Evolutionary conservation across 2,797 vertebrate genomes (phyloP).

Genomic region (Alca torda): DNA sequence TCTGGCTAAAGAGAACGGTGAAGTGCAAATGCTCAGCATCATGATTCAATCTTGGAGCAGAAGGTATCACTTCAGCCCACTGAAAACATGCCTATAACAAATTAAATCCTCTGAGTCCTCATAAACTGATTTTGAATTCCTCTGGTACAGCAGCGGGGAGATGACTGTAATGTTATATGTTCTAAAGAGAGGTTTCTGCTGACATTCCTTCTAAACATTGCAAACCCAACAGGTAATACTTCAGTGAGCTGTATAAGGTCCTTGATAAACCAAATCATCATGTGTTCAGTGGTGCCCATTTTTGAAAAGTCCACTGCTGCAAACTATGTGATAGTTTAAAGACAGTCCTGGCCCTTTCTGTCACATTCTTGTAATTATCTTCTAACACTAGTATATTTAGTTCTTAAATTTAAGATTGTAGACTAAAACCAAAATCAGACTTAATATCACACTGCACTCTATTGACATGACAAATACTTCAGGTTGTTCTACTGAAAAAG

Average conservation of each 20-base stretch:
- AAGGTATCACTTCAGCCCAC: not conserved
- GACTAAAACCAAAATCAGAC: not conserved
- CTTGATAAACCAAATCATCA: accelerated
- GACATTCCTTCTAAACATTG: not conserved
- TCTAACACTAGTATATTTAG: not conserved
- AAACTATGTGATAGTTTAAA: not conserved
- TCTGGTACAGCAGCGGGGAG: not conserved
- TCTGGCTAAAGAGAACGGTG: not conserved
- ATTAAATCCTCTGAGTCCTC: not conserved
- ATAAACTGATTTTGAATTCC: not conserved
- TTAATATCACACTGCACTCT: not conserved
- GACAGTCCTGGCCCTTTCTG: not conserved
- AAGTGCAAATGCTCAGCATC: not conserved
- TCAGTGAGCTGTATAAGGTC: not conserved
- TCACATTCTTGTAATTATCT: not conserved
- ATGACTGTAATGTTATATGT: not conserved
- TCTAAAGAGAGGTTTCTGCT: not conserved
- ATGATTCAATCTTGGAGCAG: not conserved
- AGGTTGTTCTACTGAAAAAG: not conserved
- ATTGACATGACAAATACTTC: not conserved
- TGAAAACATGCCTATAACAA: not conserved
- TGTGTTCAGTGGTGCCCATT: not conserved
- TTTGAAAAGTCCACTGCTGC: not conserved
- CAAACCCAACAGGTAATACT: not conserved
- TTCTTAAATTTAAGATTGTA: not conserved